Base-by-base conservation (phyloP, 2,113 vertebrate species). In the Tenebrosternarchus preto region DNA sequence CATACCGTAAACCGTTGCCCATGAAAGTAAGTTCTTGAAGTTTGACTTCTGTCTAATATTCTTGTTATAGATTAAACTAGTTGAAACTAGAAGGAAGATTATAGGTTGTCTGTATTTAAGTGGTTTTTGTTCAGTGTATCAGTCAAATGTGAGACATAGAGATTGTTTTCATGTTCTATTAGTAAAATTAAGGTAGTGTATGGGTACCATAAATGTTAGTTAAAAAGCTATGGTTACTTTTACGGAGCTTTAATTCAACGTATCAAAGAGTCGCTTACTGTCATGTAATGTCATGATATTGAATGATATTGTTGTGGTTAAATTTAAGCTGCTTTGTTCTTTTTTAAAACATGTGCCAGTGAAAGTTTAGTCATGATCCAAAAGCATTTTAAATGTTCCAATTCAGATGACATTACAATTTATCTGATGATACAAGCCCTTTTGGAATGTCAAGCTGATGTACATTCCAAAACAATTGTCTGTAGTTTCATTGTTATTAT, bases 11-110 rank as follows among this genome's bases (percentile, higher is more conserved):
- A 33, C 11, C 55, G 50, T 9, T 20, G 20, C 31, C 12, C 4
- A 16, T 61, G 15, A 20, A 68, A 53, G 80, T 81, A 39, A 70
- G 80, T 76, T 22, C 15, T 24, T 24, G 25, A 9, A 60, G 24
- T 24, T 60, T 24, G 3, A 1, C 24, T 24, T 60, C 9, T 20
- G 19, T 57, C 20, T 60, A n/a, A 59, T 12, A 17, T 29, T 3
- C n/a, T 31, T 64, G 27, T 19, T 12, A 7, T 15, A 61, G 8
- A 5, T 60, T 15, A 33, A 33, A 16, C 15, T 5, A 19, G 7
- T 33, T 36, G 25, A 15, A 8, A 11, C 20, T 25, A 27, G 24
- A 64, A 64, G 2, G 22, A 64, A 20, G 57, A 6, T 12, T 66
- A 17, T 8, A 33, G 25, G 11, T 63, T 29, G 15, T 36, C 25